Evolutionary conservation across 2,888 invertebrate genomes (phyloP), one percentile per base, ranked within the genome.

Genomic region (Papilio demoleus): DNA sequence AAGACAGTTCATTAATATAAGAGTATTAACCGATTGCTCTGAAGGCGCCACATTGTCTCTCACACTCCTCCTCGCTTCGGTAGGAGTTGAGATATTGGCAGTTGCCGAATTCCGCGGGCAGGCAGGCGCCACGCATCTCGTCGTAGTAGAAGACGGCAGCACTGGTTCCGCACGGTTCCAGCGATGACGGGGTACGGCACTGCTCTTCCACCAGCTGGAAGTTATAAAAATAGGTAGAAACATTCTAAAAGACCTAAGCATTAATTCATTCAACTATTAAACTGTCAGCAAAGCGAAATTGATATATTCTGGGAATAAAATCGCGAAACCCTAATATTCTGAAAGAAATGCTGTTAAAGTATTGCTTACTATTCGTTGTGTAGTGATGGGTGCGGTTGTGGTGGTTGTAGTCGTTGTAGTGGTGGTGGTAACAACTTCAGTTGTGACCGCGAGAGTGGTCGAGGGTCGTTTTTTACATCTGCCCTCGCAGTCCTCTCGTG

Each of bases 1-100:
- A 58, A 4, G n/a, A 11, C 5, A 17, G 36, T 11, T 8, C 11
- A 58, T 6, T 34, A 1, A 17, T 56, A 58, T 4, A 19, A 19
- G 5, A 4, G 8, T 36, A 62, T 88, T 70, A 84, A 96, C 97
- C 96, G 80, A 95, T 93, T 75, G 94, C 95, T 76, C 93, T 93
- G 88, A 95, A 97, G 61, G 88, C 90, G 17, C 97, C 97, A 77
- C 97, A 97, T 61, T 94, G 94, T 67, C 96, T 90, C 83, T 96
- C 94, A 82, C 97, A 97, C 77, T 96, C 96, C 77, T 96, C 96
- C 76, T 95, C 95, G 0, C 95, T 94, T 70, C 93, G 92, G 87
- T 95, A 97, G 71, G 95, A 93, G 85, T 97, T 97, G 53, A 94
- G 94, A 47, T 96, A 95, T 6, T 94, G 94, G 81, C 97, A 97